These are phyloP conservation scores for Corythornis cristatus DNA, from an alignment of 2,113 vertebrate genomes.

Conservation along the genomic window DNA sequence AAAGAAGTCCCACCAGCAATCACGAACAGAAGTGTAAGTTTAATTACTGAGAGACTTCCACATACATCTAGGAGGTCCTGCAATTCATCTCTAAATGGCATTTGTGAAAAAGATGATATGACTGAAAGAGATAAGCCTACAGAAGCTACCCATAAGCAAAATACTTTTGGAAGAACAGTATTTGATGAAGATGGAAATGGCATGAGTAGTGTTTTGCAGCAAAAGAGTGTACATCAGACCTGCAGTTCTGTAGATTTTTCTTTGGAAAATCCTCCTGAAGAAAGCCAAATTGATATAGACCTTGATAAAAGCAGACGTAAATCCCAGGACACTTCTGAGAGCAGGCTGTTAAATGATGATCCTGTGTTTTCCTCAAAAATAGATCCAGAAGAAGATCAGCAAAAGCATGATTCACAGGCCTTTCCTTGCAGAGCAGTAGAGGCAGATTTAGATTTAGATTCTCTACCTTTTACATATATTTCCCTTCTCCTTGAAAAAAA, in stretches of 20 bases:
- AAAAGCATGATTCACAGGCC: background rate
- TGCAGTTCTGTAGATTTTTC: slow-evolving; percentile 6
- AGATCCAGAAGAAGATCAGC: background rate
- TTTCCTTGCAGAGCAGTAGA: background rate
- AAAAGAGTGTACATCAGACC: background rate
- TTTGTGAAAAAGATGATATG: background rate
- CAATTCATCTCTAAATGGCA: slow-evolving; percentile 28
- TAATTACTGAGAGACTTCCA: slow-evolving; percentile 11
- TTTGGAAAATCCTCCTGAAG: background rate
- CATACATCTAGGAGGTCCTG: background rate
- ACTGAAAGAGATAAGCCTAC: background rate
- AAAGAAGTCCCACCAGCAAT: slow-evolving; percentile 1
- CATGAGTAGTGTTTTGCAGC: background rate
- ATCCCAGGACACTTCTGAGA: background rate
- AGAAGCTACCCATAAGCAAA: background rate
- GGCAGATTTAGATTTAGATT: background rate
- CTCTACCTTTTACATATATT: slow-evolving; percentile 51
- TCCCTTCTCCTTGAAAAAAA: slow-evolving; percentile 37
- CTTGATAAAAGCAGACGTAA: background rate
- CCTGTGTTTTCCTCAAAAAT: background rate
- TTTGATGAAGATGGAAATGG: background rate
- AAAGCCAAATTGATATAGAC: background rate
- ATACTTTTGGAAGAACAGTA: background rate
- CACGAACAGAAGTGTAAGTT: slow-evolving; percentile 1
- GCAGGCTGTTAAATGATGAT: background rate